Evolutionary conservation across 2,113 vertebrate genomes (phyloP), one percentile per base, ranked within the genome.

Genomic region (Myrmecophaga tridactyla): DNA sequence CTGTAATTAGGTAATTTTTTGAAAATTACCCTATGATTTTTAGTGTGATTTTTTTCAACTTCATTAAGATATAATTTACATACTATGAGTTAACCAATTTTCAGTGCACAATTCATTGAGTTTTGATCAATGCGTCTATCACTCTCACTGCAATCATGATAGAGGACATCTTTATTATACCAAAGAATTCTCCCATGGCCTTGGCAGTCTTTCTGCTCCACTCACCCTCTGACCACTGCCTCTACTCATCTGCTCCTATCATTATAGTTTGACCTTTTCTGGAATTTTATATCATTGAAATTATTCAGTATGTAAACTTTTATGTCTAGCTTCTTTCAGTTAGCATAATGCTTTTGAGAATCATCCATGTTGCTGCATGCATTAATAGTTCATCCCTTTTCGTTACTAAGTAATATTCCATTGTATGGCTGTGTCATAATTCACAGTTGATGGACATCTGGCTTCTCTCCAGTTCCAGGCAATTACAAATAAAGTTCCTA

Each of bases 381-480:
- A 7, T 86, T 5, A 7, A 62, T 10, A 58, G 14, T 14, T 31
- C 4, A 1, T 43, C 60, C 43, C 46, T 89, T 73, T 60, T 60
- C 6, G 0, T 21, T 4, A 15, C 27, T 1, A 4, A 20, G 53
- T 51, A 48, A 60, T 18, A 31, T 18, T 77, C 53, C 34, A 21
- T 1, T 7, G 8, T 31, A 17, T 1, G 10, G 27, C n/a, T 58
- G 2, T 73, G 0, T n/a, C 9, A 23, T 29, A 14, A 2, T 23
- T 67, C 41, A 29, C 21, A 73, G 34, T 27, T 20, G 29, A 69
- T 23, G 72, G 72, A 4, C 63, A 1, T 43, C 6, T 7, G 15
- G 12, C 56, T 76, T 31, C 18, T 89, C 43, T 51, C 56, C 39
- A 18, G 11, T 39, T 48, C 58, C 17, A n/a, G 58, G 56, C 70